These are phyloP conservation scores for Gambusia yucatana DNA, from an alignment of 2,797 vertebrate genomes.

Conservation along the genomic window DNA sequence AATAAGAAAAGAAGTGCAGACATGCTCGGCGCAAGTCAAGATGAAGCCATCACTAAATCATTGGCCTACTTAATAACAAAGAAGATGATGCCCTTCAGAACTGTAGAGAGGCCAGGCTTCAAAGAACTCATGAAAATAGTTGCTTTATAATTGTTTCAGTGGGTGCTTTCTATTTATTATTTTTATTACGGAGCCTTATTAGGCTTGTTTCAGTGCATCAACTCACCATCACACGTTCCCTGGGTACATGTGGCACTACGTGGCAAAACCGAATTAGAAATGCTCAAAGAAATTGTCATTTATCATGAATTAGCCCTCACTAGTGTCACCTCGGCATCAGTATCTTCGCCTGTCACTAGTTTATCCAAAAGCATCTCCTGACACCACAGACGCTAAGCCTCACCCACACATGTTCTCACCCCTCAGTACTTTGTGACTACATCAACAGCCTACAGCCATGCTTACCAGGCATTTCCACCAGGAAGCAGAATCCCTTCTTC, in stretches of 20 bases:
- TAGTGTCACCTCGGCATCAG: constrained; percentile 62
- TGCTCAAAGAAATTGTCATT: constrained; percentile 60
- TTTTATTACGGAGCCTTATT: not conserved
- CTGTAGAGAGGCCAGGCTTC: not conserved
- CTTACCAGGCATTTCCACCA: constrained; percentile 72
- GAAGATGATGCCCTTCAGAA: constrained; percentile 12
- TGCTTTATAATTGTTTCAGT: not conserved
- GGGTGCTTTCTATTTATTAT: not conserved
- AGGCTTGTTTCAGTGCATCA: not conserved
- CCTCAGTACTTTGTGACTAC: constrained; percentile 59
- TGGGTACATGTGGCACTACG: constrained; percentile 34
- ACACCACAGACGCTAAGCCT: constrained; percentile 33
- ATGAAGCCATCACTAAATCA: constrained; percentile 13
- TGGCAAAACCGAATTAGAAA: constrained; percentile 39
- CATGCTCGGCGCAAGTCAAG: not conserved
- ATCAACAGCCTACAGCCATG: constrained; percentile 72
- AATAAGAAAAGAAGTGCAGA: constrained; percentile 9
- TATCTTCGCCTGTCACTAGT: constrained; percentile 62
- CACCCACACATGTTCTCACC: constrained; percentile 32
- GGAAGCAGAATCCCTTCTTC: constrained; percentile 70
- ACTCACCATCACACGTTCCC: constrained; percentile 33
- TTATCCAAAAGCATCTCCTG: constrained; percentile 60
- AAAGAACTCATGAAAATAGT: constrained; percentile 7
- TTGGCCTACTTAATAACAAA: constrained; percentile 1
- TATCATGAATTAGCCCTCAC: constrained; percentile 49